phyloP scores from a whole-genome alignment of 2,888 invertebrate species.

The Nephrotoma guestfalica region DNA sequence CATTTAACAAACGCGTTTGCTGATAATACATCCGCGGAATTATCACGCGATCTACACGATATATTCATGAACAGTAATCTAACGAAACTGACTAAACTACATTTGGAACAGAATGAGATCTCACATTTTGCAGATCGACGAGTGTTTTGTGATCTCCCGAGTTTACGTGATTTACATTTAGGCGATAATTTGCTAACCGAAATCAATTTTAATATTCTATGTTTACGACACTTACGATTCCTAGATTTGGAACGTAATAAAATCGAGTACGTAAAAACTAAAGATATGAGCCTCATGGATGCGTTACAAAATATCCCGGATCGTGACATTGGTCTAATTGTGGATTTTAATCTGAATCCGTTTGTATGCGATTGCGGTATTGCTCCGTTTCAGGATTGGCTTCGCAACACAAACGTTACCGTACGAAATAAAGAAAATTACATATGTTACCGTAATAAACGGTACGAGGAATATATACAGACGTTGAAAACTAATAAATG shows the following conservation, averaged over 20 bases:
- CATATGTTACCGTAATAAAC: constrained; percentile 33
- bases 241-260: constrained; percentile 54
- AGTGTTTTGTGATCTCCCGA: constrained; percentile 55
- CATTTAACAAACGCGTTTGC: constrained; percentile 61
- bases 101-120: constrained; percentile 64
- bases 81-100: constrained; percentile 48
- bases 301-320: constrained; percentile 31
- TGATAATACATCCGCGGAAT: constrained; percentile 42
- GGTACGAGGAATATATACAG: constrained; percentile 19
- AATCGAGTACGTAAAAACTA: constrained; percentile 39
- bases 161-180: constrained; percentile 49
- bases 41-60: constrained; percentile 52
- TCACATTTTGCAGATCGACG: constrained; percentile 44
- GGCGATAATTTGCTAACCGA: constrained; percentile 48
- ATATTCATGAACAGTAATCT: constrained; percentile 55
- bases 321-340: constrained; percentile 34
- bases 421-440: constrained; percentile 41
- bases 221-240: constrained; percentile 47
- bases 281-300: constrained; percentile 43
- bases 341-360: constrained; percentile 52
- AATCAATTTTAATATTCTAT: constrained; percentile 49
- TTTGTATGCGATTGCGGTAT: constrained; percentile 53
- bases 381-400: constrained; percentile 45
- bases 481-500: constrained; percentile 24
- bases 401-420: constrained; percentile 42